These are phyloP conservation scores for Mesorhabditis sp. DNA, from an alignment of 2,888 invertebrate genomes.

Conservation along the genomic window DNA sequence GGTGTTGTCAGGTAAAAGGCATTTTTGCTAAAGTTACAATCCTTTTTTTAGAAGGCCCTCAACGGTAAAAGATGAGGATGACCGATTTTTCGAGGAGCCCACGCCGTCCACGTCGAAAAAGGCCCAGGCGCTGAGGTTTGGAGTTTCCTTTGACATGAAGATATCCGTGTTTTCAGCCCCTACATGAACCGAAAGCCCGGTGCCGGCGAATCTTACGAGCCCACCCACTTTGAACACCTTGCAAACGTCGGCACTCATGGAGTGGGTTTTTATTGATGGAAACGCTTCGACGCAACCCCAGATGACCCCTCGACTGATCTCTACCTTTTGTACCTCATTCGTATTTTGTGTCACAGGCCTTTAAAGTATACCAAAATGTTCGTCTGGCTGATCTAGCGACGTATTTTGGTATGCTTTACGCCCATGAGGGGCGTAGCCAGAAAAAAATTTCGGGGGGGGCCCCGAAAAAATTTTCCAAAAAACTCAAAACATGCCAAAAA, in stretches of 20 bases:
- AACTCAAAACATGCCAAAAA: too few species aligned
- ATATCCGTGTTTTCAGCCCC: neutral
- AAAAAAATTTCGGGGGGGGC: too few species aligned
- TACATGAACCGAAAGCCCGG: slow-evolving; percentile 50
- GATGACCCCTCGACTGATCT: too few species aligned
- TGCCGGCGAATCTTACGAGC: slow-evolving; percentile 48
- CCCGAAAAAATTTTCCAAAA: too few species aligned
- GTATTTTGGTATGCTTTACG: too few species aligned
- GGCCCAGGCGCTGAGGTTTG: neutral
- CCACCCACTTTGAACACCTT: slow-evolving; percentile 48
- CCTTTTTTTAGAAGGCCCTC: neutral
- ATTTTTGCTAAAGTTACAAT: neutral
- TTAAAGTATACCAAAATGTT: too few species aligned
- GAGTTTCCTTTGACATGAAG: neutral
- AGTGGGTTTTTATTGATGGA: slow-evolving; percentile 16
- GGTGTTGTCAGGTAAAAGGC: slow-evolving; percentile 1
- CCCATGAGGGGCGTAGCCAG: too few species aligned
- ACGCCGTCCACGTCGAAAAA: neutral
- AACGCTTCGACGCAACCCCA: too few species aligned
- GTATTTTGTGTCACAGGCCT: too few species aligned
- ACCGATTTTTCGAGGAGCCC: neutral
- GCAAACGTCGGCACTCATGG: slow-evolving; percentile 52
- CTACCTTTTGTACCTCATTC: too few species aligned
- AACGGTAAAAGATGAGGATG: slow-evolving; percentile 4
- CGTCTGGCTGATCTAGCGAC: too few species aligned